Evolutionary conservation across 2,888 invertebrate species (phyloP).

Genomic region (Tipula confusa): DNA sequence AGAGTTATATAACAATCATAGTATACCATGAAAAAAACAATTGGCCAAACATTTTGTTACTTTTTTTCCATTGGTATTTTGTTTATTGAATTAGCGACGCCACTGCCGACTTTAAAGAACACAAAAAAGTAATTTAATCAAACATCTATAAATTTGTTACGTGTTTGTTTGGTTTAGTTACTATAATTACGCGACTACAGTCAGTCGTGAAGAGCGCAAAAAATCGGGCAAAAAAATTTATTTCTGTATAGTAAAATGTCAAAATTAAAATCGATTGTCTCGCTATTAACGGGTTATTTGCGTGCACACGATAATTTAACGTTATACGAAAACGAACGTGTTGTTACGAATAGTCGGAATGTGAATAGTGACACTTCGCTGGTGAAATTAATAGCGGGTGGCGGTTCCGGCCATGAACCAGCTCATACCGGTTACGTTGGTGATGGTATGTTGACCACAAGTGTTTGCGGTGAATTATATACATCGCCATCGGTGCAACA

Average conservation of each 20-base stretch:
- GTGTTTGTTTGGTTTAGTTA: no score
- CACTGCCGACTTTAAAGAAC: no score
- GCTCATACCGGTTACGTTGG: constrained; percentile 66
- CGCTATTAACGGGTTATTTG: neutral
- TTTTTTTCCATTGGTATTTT: no score
- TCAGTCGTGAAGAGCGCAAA: no score
- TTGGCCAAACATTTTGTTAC: no score
- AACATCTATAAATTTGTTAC: no score
- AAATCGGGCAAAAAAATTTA: no score
- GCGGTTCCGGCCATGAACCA: constrained; percentile 83
- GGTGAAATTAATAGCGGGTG: constrained; percentile 66
- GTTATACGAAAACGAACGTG: neutral
- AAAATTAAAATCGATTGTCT: neutral
- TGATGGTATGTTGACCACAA: constrained; percentile 71
- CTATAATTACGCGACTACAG: no score
- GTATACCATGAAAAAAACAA: no score
- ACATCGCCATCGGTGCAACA: constrained; percentile 69
- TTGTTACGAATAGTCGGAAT: constrained; percentile 41
- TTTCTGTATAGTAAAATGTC: neutral
- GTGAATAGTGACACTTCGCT: constrained; percentile 38
- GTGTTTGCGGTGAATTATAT: constrained; percentile 70
- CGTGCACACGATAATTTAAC: neutral
- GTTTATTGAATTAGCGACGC: no score
- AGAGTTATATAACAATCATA: no score
- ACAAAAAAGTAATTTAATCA: no score